Evolutionary conservation across 2,888 invertebrate genomes (phyloP), one percentile per base, ranked within the genome.

Genomic region (Drosophila bunnanda): DNA sequence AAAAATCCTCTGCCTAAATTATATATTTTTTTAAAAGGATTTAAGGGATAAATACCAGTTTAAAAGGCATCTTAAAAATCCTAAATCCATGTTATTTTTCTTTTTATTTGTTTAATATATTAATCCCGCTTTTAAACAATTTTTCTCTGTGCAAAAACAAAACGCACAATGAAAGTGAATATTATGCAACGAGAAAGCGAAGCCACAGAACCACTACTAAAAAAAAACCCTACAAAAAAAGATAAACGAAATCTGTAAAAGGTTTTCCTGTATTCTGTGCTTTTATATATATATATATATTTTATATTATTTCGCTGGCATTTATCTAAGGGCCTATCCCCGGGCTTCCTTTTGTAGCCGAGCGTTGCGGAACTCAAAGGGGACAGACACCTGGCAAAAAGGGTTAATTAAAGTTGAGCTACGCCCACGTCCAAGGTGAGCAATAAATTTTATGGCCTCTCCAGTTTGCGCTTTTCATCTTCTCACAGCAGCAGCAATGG

Each of bases 371-470:
- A 50, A n/a, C 28, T 20, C 20, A 34, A 34, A 15, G n/a, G 12
- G 20, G 32, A 41, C 36, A 25, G 28, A 30, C 48, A 41, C 34
- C 32, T 44, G 28, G 56, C 50, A 48, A 72, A 52, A 72, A 72
- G 71, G 71, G 71, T 72, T 72, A 72, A 72, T 72, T 72, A 72
- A 72, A 72, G 64, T 72, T 56, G 73, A 70, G 71, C 54, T 25
- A 38, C 70, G 54, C 71, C 71, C 71, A 60, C 71, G 48, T 50
- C 22, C 70, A 60, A 70, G 44, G 66, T 39, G 39, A 34, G 54
- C 66, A 67, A 67, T 67, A 67, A 67, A 67, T 67, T 67, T 39
- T 67, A 67, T 54, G 66, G 66, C 34, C 46, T 48, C 66, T 34
- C 44, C 46, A 9, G 17, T 10, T 32, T 8, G 32, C 44, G 13